Evolutionary conservation across 2,888 invertebrate genomes (phyloP), one percentile per base, ranked within the genome.

Genomic region (Podotricha telesiphe): DNA sequence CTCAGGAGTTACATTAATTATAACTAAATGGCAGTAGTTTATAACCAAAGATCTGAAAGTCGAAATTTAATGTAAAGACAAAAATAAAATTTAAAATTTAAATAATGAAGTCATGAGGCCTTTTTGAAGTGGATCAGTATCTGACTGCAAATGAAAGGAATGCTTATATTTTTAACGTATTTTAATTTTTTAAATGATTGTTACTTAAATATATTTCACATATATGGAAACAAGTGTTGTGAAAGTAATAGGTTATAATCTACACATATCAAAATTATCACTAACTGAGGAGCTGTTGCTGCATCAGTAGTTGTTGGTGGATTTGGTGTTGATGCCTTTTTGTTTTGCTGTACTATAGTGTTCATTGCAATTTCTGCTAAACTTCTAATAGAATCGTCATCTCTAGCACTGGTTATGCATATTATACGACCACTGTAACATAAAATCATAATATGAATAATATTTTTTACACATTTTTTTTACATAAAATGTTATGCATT

Each of bases 391-490:
- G 97, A 97, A 40, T 95, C 95, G 82, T 98, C 96, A 85, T 98
- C 97, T 76, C 97, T 94, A 0, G 98, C 96, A 75, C 97, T 96
- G 7, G 98, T 98, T 45, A 99, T 96, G 81, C 98, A 98, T 79
- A 99, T 97, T 17, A 99, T 96, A 72, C 98, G 94, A 13, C 98
- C 98, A 70, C 95, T 94, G 84, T 55, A 85, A 86, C 93, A 94
- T 66, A 92, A 78, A 11, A 94, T n/a, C 11, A 13, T 42, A 42
- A 42, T 13, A 42, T 42, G 1, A 42, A 42, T 1, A 13, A 42
- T 2, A 42, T 7, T 13, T 11, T 7, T 13, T 13, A 42, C 13
- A 13, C 2, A 42, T n/a, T n/a, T n/a, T n/a, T n/a, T n/a, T n/a
- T n/a, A n/a, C n/a, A n/a, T n/a, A n/a, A n/a, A n/a, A n/a, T n/a